These are phyloP conservation scores for Molothrus ater DNA, from an alignment of 2,797 vertebrate genomes.

Conservation along the genomic window DNA sequence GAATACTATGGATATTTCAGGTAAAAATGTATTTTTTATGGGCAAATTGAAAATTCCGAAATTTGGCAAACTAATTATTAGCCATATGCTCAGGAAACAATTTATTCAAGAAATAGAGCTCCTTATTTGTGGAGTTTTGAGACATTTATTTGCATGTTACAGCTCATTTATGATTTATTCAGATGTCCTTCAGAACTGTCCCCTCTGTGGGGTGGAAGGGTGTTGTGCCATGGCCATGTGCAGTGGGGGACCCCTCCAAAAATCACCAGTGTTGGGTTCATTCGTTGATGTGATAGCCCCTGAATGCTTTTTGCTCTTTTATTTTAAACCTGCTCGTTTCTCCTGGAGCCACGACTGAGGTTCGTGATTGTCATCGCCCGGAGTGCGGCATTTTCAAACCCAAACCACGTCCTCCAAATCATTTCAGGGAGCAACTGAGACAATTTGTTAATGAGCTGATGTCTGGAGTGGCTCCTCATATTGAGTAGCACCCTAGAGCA, in stretches of 20 bases:
- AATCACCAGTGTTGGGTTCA: not conserved
- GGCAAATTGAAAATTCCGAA: not conserved
- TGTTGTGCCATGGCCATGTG: fast-evolving
- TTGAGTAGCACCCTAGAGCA: not conserved
- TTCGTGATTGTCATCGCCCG: fast-evolving
- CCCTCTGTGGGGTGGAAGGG: not conserved
- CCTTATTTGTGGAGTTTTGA: not conserved
- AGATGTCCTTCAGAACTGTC: not conserved
- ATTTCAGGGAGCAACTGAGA: not conserved
- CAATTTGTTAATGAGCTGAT: not conserved
- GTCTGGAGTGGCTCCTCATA: not conserved
- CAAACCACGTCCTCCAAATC: not conserved
- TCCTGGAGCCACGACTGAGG: fast-evolving
- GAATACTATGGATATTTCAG: not conserved
- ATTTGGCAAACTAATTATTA: not conserved
- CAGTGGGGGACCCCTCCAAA: too few relatives aligned
- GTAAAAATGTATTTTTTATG: not conserved
- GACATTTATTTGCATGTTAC: fast-evolving
- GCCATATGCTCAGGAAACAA: not conserved
- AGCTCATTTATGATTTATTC: not conserved
- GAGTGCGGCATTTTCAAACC: not conserved
- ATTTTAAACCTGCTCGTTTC: not conserved
- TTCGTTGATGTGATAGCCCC: too few relatives aligned
- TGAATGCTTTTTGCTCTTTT: not conserved
- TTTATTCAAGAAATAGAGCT: not conserved